Evolutionary conservation across 1,140 invertebrate species (phyloP).

Genomic region (Mya arenaria): DNA sequence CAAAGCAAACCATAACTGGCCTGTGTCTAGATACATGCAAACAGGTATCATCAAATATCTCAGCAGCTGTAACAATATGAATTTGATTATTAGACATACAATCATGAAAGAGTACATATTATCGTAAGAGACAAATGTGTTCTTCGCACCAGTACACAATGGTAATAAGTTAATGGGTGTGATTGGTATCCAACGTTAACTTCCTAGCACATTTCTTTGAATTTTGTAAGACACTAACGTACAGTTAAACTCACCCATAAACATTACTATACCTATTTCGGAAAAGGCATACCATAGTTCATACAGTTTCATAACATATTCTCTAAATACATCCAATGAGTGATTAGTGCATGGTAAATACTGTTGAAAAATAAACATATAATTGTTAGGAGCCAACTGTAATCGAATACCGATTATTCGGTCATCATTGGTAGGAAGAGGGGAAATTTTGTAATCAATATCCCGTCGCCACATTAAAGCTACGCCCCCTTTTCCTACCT

Average conservation of each 20-base stretch:
- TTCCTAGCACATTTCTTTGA: background rate
- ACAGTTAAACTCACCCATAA: conserved; percentile 15
- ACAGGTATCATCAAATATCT: conserved; percentile 30
- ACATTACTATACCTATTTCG: background rate
- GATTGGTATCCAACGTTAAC: background rate
- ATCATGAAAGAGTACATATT: conserved; percentile 8
- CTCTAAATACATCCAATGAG: background rate
- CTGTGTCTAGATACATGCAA: conserved; percentile 34
- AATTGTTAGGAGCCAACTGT: background rate
- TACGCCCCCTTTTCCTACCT: background rate
- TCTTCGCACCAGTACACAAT: background rate
- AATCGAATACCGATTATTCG: background rate
- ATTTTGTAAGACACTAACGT: background rate
- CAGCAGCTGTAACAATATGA: background rate
- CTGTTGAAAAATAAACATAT: conserved; percentile 9
- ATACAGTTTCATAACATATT: background rate
- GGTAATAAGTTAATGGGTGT: background rate
- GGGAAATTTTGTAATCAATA: background rate
- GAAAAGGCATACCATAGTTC: background rate
- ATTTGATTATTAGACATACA: background rate
- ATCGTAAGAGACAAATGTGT: conserved; percentile 38
- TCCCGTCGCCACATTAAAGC: background rate
- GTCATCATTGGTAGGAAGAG: background rate
- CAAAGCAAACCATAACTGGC: background rate
- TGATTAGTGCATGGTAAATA: conserved; percentile 2